phyloP scores from a whole-genome alignment of 2,888 invertebrate species.

The Polia nebulosa region DNA sequence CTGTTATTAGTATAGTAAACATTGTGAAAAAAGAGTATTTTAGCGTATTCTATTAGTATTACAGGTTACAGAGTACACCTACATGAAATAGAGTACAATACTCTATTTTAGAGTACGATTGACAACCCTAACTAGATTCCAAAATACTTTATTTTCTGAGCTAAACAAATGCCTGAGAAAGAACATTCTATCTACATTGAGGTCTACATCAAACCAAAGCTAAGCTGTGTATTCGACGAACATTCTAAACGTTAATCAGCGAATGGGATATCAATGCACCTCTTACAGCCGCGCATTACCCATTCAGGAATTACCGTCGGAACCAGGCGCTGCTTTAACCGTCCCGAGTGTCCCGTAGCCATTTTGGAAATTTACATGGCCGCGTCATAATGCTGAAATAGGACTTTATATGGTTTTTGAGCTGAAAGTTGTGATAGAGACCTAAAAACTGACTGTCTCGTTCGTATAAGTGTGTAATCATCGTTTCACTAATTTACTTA shows the following conservation, averaged over 20 bases:
- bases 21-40: too few relatives aligned
- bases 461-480: too few relatives aligned
- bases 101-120: too few relatives aligned
- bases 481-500: too few relatives aligned
- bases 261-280: conserved; percentile 67
- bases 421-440: too few relatives aligned
- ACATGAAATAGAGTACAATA: too few relatives aligned
- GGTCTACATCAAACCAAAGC: conserved; percentile 15
- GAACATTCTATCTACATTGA: conserved; percentile 35
- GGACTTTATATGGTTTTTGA: too few relatives aligned
- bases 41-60: too few relatives aligned
- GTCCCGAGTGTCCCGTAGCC: conserved; percentile 58
- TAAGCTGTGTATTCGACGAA: conserved; percentile 42
- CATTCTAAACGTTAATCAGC: conserved; percentile 48
- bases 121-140: too few relatives aligned
- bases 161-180: conserved; percentile 25
- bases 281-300: conserved; percentile 64
- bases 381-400: conserved; percentile 43
- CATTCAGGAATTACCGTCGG: conserved; percentile 70
- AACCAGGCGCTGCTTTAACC: conserved; percentile 45
- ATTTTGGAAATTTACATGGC: conserved; percentile 63
- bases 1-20: too few relatives aligned
- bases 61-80: too few relatives aligned
- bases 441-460: too few relatives aligned
- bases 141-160: conserved; percentile 27